phyloP scores from a whole-genome alignment of 1,140 invertebrate genomes.

The Gonatopus flavifemur region DNA sequence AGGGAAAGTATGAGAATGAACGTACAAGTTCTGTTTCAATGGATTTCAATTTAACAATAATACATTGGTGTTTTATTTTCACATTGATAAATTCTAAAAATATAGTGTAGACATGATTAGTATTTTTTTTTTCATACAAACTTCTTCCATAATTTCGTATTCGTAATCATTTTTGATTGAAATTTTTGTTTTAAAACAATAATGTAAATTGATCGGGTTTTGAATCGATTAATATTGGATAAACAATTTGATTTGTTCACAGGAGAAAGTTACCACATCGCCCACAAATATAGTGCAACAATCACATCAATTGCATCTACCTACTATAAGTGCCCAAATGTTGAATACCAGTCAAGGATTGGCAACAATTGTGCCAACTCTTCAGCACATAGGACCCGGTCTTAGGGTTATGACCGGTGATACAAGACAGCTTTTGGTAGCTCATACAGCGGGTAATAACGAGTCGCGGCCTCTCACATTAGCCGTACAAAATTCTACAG shows the following conservation, averaged over 20 bases:
- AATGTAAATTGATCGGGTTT: too few species aligned
- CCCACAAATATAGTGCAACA: conserved; percentile 36
- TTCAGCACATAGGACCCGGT: conserved; percentile 50
- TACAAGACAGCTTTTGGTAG: conserved; percentile 49
- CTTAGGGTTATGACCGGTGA: conserved; percentile 53
- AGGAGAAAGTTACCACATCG: conserved; percentile 44
- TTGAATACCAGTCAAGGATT: conserved; percentile 51
- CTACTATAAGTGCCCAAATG: conserved; percentile 55
- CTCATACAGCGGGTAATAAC: conserved; percentile 47
- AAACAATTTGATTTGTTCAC: conserved; percentile 8
- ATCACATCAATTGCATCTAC: conserved; percentile 50
- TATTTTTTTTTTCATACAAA: too few species aligned
- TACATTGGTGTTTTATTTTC: too few species aligned
- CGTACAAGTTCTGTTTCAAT: too few species aligned
- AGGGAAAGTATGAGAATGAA: too few species aligned
- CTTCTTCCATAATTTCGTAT: too few species aligned
- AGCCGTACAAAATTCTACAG: conserved; percentile 40
- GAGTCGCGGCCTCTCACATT: conserved; percentile 45
- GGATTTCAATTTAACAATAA: too few species aligned
- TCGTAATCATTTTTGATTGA: background rate
- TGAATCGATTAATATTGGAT: background rate
- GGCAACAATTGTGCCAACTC: conserved; percentile 52
- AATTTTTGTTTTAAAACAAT: too few species aligned
- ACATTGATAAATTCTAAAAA: too few species aligned
- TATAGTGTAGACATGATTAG: too few species aligned